Base-by-base conservation (phyloP, 1,140 invertebrate genomes). In the Cydia fagiglandana region DNA sequence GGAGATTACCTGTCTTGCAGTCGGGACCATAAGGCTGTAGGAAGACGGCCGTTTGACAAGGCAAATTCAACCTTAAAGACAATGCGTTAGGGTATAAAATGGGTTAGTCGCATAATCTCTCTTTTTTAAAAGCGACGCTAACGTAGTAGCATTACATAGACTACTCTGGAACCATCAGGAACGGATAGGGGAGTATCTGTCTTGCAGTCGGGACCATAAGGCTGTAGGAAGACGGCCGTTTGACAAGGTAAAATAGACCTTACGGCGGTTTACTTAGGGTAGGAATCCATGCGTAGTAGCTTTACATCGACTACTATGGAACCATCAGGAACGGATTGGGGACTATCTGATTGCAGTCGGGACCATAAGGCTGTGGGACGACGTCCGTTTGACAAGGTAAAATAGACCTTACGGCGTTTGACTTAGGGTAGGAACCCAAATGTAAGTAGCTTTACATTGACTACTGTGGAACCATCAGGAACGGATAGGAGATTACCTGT, bases 1-100 rank as follows among this genome's bases (percentile, higher is more conserved):
- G 98, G 98, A 0, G 98, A 99, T 91, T 99, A 99, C 93, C 93
- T 99, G n/a, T 98, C 98, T 0, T 99, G 97, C 81, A 98, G 97
- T 86, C 93, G 98, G 66, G 98, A 99, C 93, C 98, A 99, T 81
- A 99, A 99, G 93, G 98, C 98, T 15, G 98, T 99, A 5, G 98
- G 98, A 0, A 93, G 98, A 78, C 91, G 98, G 79, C 98, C 98
- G 0, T 99, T 99, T 92, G 98, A 99, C 92, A 99, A 99, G 94
- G 90, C n/a, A n/a, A n/a, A n/a, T n/a, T n/a, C n/a, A n/a, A n/a
- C n/a, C n/a, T n/a, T n/a, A n/a, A n/a, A n/a, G n/a, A n/a, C n/a
- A n/a, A n/a, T n/a, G n/a, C n/a, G n/a, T n/a, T n/a, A n/a, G n/a
- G n/a, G n/a, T n/a, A n/a, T n/a, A n/a, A 61, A 61, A 12, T 45